These are phyloP conservation scores for Cygnus olor DNA, from an alignment of 2,797 vertebrate species.

Conservation along the genomic window DNA sequence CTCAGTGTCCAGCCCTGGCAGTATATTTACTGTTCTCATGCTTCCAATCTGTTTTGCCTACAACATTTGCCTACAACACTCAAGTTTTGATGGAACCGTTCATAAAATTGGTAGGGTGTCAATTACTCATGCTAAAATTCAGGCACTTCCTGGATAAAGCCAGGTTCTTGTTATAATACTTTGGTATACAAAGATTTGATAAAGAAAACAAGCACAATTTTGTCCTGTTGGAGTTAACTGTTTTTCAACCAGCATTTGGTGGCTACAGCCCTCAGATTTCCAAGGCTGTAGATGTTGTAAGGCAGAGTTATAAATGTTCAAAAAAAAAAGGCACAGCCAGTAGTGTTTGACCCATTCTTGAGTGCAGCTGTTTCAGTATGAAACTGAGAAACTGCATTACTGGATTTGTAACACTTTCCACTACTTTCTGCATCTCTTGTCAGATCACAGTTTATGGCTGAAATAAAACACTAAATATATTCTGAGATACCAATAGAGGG, in stretches of 20 bases:
- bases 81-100: background rate
- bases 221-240: background rate
- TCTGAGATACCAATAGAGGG: background rate
- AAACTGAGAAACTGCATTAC: background rate
- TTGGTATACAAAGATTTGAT: background rate
- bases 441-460: background rate
- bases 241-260: background rate
- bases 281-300: background rate
- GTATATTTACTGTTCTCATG: background rate
- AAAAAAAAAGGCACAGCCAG: background rate
- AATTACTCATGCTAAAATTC: background rate
- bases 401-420: background rate
- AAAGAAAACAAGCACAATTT: background rate
- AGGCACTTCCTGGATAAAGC: background rate
- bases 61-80: background rate
- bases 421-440: background rate
- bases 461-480: background rate
- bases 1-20: background rate
- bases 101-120: background rate
- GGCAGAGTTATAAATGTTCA: background rate
- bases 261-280: background rate
- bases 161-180: background rate
- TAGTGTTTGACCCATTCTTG: background rate
- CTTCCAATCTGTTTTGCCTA: background rate
- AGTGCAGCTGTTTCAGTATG: background rate